A percentile compares a stretch with the other conserved stretches of the same genome.
These are phyloP conservation scores for Neomonachus schauinslandi DNA, from an alignment of 2,113 vertebrate genomes.

Conservation along the genomic window DNA sequence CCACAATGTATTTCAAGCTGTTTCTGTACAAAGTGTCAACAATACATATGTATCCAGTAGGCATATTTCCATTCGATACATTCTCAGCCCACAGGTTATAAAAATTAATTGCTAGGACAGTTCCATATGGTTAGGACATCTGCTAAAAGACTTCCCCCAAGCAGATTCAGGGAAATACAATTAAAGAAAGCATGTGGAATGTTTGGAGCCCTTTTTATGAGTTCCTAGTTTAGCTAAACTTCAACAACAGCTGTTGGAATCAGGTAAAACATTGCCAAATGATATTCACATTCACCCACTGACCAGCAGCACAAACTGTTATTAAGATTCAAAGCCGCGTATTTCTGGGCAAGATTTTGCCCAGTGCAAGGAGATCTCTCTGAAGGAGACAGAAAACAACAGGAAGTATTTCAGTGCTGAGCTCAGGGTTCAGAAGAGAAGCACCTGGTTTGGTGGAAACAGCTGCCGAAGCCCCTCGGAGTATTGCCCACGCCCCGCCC, in stretches of 20 bases:
- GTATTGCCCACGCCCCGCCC: background rate
- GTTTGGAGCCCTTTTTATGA: constrained; percentile 46
- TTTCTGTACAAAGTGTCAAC: constrained; percentile 46
- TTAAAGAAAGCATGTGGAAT: constrained; percentile 48
- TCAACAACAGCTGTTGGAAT: constrained; percentile 37
- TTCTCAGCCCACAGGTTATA: constrained; percentile 39
- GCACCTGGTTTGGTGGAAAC: background rate
- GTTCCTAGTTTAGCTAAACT: constrained; percentile 2
- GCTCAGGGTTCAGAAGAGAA: background rate
- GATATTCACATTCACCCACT: background rate
- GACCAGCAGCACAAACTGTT: background rate
- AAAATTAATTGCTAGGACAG: constrained; percentile 53
- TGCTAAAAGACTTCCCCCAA: constrained; percentile 56
- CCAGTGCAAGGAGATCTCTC: background rate
- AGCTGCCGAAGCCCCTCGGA: background rate
- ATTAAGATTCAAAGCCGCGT: background rate
- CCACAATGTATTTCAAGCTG: background rate
- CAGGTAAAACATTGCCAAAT: background rate
- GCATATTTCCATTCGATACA: constrained; percentile 48
- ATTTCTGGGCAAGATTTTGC: constrained; percentile 13
- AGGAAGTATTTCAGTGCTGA: background rate
- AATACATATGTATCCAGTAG: constrained; percentile 2
- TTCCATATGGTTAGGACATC: constrained; percentile 68
- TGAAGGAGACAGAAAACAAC: background rate
- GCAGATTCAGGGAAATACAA: constrained; percentile 64